phyloP scores from a whole-genome alignment of 2,113 vertebrate genomes.

The Nothoprocta pentlandii region DNA sequence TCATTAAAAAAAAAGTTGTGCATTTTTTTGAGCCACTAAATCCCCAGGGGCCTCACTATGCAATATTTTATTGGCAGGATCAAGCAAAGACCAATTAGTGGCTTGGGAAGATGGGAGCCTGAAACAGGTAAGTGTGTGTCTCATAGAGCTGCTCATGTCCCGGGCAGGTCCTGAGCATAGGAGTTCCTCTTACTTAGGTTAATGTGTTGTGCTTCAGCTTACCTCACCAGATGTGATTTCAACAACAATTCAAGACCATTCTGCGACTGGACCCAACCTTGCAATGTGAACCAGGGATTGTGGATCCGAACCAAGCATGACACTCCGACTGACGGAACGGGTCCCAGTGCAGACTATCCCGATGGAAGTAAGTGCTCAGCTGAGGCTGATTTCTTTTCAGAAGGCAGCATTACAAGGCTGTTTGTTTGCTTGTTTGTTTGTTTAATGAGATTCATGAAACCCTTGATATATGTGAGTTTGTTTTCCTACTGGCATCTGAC shows the following conservation, averaged over 20 bases:
- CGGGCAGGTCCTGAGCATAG: neutral
- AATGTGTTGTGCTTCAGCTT: constrained; percentile 72
- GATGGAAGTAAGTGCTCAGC: constrained; percentile 59
- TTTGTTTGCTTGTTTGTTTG: neutral
- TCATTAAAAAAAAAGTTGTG: neutral
- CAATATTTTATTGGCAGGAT: constrained; percentile 29
- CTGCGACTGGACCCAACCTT: constrained; percentile 84
- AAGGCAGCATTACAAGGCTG: neutral
- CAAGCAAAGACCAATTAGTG: neutral
- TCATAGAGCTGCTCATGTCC: neutral
- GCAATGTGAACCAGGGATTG: constrained; percentile 32
- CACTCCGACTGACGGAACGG: constrained; percentile 69
- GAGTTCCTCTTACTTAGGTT: neutral
- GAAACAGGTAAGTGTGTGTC: constrained; percentile 38
- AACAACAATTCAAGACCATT: constrained; percentile 70
- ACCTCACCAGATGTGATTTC: constrained; percentile 82
- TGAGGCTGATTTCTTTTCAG: neutral
- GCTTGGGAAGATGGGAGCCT: constrained; percentile 39
- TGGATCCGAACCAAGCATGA: constrained; percentile 73
- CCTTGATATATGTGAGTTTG: neutral
- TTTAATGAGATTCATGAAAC: neutral
- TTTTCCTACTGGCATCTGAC: neutral
- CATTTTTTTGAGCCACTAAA: neutral
- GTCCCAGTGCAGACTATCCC: constrained; percentile 76
- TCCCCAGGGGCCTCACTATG: neutral